Percentiles rank a stretch among this genome's conserved stretches.
Conservation (phyloP, 1,140 invertebrate species). For the Ceratina australensis region DNA sequence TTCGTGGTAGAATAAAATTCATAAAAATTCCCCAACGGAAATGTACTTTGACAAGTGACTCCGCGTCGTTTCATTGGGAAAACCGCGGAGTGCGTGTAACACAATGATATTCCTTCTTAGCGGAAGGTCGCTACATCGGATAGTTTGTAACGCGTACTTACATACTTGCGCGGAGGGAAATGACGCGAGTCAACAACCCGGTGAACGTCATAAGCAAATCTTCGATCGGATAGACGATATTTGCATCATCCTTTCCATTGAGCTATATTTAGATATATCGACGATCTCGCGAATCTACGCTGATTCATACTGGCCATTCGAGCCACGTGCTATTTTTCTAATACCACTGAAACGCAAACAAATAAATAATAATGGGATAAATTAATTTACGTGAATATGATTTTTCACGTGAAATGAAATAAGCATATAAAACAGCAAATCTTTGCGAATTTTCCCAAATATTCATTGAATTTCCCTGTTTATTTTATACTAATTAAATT, state of each 20-base stretch:
- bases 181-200: constrained; percentile 25
- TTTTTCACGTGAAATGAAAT: too few relatives aligned
- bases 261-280: constrained; percentile 25
- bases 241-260: constrained; percentile 24
- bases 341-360: too few relatives aligned
- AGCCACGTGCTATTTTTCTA: not conserved
- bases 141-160: constrained; percentile 15
- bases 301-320: constrained; percentile 23
- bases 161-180: constrained; percentile 7
- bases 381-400: too few relatives aligned
- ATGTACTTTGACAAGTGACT: not conserved
- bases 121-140: not conserved
- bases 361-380: too few relatives aligned
- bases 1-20: too few relatives aligned
- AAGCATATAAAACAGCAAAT: too few relatives aligned
- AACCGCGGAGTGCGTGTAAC: not conserved
- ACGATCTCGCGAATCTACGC: not conserved
- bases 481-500: too few relatives aligned
- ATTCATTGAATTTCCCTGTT: too few relatives aligned
- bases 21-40: not conserved
- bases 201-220: constrained; percentile 32
- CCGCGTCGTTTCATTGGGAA: not conserved
- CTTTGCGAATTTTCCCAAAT: too few relatives aligned
- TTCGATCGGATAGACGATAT: constrained; percentile 7
- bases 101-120: not conserved